Percentiles rank a stretch among this genome's conserved stretches.
phyloP scores from a whole-genome alignment of 2,888 invertebrate genomes.

The Linyphia triangularis region DNA sequence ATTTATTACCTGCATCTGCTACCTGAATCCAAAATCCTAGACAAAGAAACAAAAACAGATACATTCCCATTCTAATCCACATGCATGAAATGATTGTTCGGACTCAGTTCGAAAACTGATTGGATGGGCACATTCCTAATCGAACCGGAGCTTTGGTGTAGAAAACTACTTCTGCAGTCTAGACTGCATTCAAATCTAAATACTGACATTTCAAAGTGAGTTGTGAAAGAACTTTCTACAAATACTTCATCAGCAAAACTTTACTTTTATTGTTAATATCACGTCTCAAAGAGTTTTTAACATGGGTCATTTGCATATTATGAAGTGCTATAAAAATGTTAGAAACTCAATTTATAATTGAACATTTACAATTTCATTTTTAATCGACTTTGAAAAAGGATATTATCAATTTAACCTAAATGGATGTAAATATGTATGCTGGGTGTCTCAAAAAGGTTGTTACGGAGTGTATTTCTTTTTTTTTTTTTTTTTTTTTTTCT shows the following conservation, averaged over 20 bases:
- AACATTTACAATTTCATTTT: too few species aligned
- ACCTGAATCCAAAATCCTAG: slow-evolving; percentile 8
- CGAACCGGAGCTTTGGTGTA: background rate
- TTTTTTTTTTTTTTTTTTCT: too few species aligned
- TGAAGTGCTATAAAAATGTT: too few species aligned
- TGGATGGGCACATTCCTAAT: slow-evolving; percentile 11
- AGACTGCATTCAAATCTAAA: slow-evolving; percentile 11
- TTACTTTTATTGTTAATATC: too few species aligned
- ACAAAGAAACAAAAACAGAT: slow-evolving; percentile 21
- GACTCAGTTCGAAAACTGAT: background rate
- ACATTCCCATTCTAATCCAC: slow-evolving; percentile 27
- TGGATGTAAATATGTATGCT: too few species aligned
- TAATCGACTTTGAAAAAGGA: too few species aligned
- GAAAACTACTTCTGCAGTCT: background rate
- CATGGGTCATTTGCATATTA: too few species aligned
- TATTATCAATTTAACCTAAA: too few species aligned
- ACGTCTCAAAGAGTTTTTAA: too few species aligned
- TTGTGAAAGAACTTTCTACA: background rate
- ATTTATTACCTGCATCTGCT: slow-evolving; percentile 5
- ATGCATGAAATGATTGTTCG: background rate
- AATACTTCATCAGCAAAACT: background rate
- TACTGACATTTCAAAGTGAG: background rate
- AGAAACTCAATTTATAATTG: too few species aligned
- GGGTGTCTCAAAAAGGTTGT: too few species aligned
- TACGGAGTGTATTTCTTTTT: too few species aligned